phyloP scores from a whole-genome alignment of 2,797 vertebrate genomes.

The Clarias platycephalus region DNA sequence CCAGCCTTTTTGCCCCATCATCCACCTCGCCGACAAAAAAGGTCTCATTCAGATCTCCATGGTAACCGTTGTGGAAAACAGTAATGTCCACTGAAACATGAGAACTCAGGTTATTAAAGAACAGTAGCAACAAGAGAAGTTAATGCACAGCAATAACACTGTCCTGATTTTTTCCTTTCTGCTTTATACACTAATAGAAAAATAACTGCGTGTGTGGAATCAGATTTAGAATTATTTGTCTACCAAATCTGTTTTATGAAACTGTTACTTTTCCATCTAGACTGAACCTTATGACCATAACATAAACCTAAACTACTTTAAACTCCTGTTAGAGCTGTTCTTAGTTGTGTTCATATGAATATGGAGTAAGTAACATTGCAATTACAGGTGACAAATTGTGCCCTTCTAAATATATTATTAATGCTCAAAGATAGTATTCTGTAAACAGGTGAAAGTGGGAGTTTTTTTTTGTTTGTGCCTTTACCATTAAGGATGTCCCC shows the following conservation, averaged over 20 bases:
- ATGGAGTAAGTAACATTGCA: background rate
- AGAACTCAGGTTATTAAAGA: constrained; percentile 10
- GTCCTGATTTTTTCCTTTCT: background rate
- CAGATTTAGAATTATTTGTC: background rate
- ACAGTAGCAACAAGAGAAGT: background rate
- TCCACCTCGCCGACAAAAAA: constrained; percentile 95
- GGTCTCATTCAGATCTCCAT: constrained; percentile 97
- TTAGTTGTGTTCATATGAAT: background rate
- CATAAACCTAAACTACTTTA: background rate
- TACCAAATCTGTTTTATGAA: background rate
- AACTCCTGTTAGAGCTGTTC: background rate
- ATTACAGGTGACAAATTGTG: background rate
- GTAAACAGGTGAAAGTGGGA: background rate
- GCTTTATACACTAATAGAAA: background rate
- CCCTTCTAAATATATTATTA: background rate
- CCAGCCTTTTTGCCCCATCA: constrained; percentile 88
- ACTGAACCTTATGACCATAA: background rate
- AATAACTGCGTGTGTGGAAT: background rate
- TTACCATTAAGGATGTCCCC: constrained; percentile 97
- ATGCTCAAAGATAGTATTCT: constrained; percentile 14
- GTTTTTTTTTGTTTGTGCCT: constrained; percentile 31
- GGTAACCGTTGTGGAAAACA: constrained; percentile 95
- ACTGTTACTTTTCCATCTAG: background rate
- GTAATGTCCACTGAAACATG: constrained; percentile 92
- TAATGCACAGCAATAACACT: background rate